Evolutionary conservation across 2,113 vertebrate species (phyloP).

Genomic region (Bubo scandiacus): DNA sequence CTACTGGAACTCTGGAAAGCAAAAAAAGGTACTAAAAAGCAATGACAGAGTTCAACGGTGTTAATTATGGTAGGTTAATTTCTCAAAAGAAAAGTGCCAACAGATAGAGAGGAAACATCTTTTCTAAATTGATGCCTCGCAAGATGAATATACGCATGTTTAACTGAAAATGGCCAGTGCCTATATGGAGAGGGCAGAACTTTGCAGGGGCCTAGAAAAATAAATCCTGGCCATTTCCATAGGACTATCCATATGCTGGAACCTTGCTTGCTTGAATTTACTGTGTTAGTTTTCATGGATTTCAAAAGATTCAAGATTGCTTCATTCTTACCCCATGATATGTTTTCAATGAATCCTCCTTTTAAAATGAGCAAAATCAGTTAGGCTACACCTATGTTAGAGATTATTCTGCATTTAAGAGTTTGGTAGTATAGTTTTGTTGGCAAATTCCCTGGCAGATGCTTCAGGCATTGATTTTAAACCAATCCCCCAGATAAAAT

Average conservation of each 20-base stretch:
- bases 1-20: conserved; percentile 12
- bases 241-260: background rate
- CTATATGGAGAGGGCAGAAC: background rate
- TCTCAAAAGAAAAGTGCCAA: background rate
- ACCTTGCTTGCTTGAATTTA: background rate
- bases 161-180: background rate
- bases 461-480: background rate
- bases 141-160: background rate
- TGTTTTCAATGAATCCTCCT: background rate
- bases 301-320: background rate
- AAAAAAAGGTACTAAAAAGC: background rate
- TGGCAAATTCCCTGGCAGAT: background rate
- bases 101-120: background rate
- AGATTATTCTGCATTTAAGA: background rate
- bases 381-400: background rate
- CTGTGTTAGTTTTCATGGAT: background rate
- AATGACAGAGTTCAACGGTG: background rate
- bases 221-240: background rate
- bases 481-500: background rate
- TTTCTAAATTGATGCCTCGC: background rate
- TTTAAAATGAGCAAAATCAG: background rate
- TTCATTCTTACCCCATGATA: background rate
- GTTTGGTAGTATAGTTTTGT: background rate
- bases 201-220: background rate
- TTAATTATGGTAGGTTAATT: background rate